These are phyloP conservation scores for Cryptomyrus ogoouensis DNA, from an alignment of 2,113 vertebrate species.

Conservation along the genomic window DNA sequence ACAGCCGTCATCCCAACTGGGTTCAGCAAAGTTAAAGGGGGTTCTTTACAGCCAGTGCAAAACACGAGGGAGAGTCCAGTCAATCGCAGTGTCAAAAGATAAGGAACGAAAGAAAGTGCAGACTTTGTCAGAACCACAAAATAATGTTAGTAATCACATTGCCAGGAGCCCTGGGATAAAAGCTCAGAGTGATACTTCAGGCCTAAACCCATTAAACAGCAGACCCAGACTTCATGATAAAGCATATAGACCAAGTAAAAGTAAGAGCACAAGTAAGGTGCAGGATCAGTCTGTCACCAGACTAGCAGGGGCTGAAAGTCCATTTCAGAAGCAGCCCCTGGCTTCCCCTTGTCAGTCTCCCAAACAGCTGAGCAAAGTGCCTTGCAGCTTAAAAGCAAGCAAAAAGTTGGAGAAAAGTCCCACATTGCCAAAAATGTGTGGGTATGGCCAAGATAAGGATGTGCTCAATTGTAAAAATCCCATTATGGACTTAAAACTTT, in stretches of 20 bases:
- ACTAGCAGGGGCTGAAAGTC: constrained; percentile 38
- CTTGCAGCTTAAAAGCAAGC: constrained; percentile 39
- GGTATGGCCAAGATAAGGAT: background rate
- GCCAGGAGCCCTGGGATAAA: constrained; percentile 45
- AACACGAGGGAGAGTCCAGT: constrained; percentile 15
- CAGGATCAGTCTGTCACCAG: constrained; percentile 43
- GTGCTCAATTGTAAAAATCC: background rate
- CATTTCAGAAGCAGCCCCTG: constrained; percentile 51
- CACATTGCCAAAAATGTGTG: background rate
- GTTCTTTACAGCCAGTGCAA: constrained; percentile 45
- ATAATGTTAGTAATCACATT: constrained; percentile 35
- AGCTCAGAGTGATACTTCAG: constrained; percentile 47
- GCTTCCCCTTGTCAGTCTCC: constrained; percentile 55
- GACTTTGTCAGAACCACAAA: constrained; percentile 47
- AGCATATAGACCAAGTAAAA: constrained; percentile 49
- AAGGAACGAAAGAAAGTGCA: constrained; percentile 49
- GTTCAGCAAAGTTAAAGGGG: constrained; percentile 43
- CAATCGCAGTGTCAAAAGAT: constrained; percentile 43
- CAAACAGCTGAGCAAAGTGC: constrained; percentile 49
- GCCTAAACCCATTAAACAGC: constrained; percentile 46
- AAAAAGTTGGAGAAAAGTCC: constrained; percentile 34
- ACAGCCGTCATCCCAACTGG: constrained; percentile 33
- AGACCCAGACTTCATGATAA: constrained; percentile 53
- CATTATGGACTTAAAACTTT: background rate
- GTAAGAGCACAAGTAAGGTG: constrained; percentile 65